These are phyloP conservation scores for Poicephalus gulielmi DNA, from an alignment of 2,113 vertebrate species.

Conservation along the genomic window DNA sequence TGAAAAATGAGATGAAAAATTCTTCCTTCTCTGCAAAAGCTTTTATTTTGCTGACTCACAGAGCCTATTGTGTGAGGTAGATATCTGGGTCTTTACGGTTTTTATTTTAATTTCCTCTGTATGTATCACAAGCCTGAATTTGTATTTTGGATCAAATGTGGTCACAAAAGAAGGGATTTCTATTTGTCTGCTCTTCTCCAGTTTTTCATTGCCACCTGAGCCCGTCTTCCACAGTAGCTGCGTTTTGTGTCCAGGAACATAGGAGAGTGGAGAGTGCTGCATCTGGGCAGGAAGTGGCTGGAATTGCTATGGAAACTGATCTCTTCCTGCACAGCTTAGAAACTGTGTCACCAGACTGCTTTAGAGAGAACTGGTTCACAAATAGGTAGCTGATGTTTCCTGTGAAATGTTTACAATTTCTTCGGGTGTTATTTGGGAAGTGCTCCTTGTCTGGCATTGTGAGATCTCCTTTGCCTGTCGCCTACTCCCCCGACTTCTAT, in stretches of 20 bases:
- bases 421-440: not conserved
- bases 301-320: constrained; percentile 68
- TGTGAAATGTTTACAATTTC: not conserved
- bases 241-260: constrained; percentile 3
- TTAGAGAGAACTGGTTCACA: not conserved
- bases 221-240: not conserved
- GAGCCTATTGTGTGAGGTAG: not conserved
- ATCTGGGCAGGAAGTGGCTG: constrained; percentile 22
- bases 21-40: not conserved
- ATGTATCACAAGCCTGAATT: not conserved
- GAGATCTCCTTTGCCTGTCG: not conserved
- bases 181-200: not conserved
- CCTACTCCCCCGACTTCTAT: not conserved
- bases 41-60: constrained; percentile 26
- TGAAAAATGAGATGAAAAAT: not conserved
- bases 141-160: not conserved
- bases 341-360: not conserved
- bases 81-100: not conserved
- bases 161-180: not conserved
- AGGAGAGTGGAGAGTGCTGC: not conserved
- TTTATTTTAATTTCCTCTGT: not conserved
- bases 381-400: not conserved
- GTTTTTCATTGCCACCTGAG: not conserved
- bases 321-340: not conserved
- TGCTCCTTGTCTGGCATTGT: not conserved